phyloP scores from a whole-genome alignment of 2,888 invertebrate species.

The Chrysodeixis includens region DNA sequence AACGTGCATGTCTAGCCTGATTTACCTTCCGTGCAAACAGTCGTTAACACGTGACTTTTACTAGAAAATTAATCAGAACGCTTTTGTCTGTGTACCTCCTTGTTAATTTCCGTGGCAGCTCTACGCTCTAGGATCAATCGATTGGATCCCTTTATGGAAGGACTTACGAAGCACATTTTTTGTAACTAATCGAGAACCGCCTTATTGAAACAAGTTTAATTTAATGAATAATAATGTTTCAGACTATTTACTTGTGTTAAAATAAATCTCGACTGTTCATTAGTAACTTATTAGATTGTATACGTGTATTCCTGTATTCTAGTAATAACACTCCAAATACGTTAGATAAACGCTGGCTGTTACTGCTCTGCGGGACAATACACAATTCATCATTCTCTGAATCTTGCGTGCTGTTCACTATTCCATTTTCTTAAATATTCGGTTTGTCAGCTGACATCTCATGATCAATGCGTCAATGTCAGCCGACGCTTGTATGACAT shows the following conservation, averaged over 20 bases:
- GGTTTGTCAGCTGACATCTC: conserved; percentile 20
- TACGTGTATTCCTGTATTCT: neutral
- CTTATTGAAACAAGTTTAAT: neutral
- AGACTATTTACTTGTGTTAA: neutral
- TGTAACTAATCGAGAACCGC: neutral
- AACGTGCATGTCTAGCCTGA: conserved; percentile 5
- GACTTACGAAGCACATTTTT: conserved; percentile 7
- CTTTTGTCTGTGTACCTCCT: conserved; percentile 22
- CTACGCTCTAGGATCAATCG: conserved; percentile 17
- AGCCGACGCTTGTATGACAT: conserved; percentile 7
- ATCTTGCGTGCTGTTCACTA: conserved; percentile 34
- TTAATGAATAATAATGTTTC: neutral
- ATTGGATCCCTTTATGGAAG: conserved; percentile 10
- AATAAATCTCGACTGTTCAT: neutral
- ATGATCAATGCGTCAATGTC: conserved; percentile 18
- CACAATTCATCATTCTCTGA: conserved; percentile 23
- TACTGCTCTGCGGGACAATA: conserved; percentile 12
- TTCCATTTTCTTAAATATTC: conserved; percentile 33
- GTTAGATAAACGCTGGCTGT: conserved; percentile 7
- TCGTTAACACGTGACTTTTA: conserved; percentile 19
- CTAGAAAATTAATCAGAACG: conserved; percentile 33
- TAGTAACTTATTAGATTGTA: neutral
- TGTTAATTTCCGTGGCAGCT: conserved; percentile 24
- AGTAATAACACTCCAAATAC: neutral
- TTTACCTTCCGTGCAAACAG: conserved; percentile 10